Base-by-base conservation (phyloP, 2,888 invertebrate species). In the Cryptosula pallasiana region DNA sequence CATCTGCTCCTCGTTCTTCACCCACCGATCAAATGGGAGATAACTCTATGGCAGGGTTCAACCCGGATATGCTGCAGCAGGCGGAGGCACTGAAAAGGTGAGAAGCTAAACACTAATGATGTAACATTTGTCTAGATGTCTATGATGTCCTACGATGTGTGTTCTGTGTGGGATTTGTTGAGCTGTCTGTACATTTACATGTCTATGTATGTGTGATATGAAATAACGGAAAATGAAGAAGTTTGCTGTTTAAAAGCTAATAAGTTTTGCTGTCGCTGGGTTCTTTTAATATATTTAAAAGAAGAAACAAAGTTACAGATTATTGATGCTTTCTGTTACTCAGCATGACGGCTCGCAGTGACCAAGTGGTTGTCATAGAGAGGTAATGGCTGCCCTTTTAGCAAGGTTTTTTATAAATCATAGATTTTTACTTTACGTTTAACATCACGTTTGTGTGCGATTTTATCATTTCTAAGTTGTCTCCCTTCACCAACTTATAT, bases 71-170 rank as follows among this genome's bases (percentile, higher is more conserved):
- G 36, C 75, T 77, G n/a, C 78, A 78, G 35, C 79, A 80, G 72
- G 78, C 81, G 76, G 86, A 87, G 78, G 86, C 87, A n/a, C 75
- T 87, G 16, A 84, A 86, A 76, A 85, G 86, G 86, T 86, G 77
- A 73, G 45, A n/a, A n/a, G n/a, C n/a, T n/a, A n/a, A n/a, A n/a
- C n/a, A n/a, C n/a, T n/a, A n/a, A n/a, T n/a, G n/a, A n/a, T n/a
- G n/a, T n/a, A n/a, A n/a, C n/a, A n/a, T n/a, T n/a, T n/a, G n/a
- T n/a, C n/a, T n/a, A n/a, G n/a, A n/a, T n/a, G n/a, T n/a, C n/a
- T n/a, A n/a, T n/a, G n/a, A n/a, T n/a, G n/a, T n/a, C n/a, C n/a
- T n/a, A n/a, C n/a, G n/a, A n/a, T n/a, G n/a, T n/a, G n/a, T n/a
- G n/a, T n/a, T n/a, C n/a, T n/a, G n/a, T n/a, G n/a, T n/a, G n/a